Evolutionary conservation across 2,888 invertebrate genomes (phyloP), one percentile per base, ranked within the genome.

Genomic region (Noctua janthe): DNA sequence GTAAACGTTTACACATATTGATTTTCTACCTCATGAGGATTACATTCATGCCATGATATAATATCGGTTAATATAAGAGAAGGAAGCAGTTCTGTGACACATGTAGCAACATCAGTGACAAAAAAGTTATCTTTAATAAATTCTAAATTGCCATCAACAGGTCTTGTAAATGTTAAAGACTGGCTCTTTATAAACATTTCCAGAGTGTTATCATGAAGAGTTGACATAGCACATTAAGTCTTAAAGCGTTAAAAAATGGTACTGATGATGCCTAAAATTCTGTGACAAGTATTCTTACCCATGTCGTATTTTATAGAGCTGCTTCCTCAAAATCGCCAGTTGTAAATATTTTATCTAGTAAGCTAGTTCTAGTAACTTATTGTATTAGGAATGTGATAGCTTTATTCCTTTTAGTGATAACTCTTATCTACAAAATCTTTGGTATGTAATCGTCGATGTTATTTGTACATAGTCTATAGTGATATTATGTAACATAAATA

Each of bases 21-120:
- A 93, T 95, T 95, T 96, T 95, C 97, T 96, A 97, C 97, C 97
- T 97, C 97, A 96, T 92, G 92, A 92, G 91, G 92, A 92, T 91
- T 92, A 92, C 78, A 87, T 91, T 92, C 80, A 89, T 91, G 89
- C 83, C 89, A 88, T 90, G 86, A 90, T 89, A 90, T 88, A 73
- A 83, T 83, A 76, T 87, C 80, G 77, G 56, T 82, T 86, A 87
- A 74, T 72, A 79, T 88, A 62, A 73, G 79, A 13, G 59, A 29
- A 49, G 80, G 75, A 77, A 78, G 71, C 75, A 70, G 81, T 78
- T 79, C 13, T 78, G 29, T 78, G 66, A 35, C 67, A 69, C 7
- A 43, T n/a, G 2, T 76, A 80, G 10, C n/a, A 39, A 13, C 15
- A 56, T 29, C 15, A 51, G 29, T 5, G 20, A 39, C 35, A 54